These are phyloP conservation scores for Drosophila navojoa DNA, from an alignment of 1,140 invertebrate genomes.

Conservation along the genomic window DNA sequence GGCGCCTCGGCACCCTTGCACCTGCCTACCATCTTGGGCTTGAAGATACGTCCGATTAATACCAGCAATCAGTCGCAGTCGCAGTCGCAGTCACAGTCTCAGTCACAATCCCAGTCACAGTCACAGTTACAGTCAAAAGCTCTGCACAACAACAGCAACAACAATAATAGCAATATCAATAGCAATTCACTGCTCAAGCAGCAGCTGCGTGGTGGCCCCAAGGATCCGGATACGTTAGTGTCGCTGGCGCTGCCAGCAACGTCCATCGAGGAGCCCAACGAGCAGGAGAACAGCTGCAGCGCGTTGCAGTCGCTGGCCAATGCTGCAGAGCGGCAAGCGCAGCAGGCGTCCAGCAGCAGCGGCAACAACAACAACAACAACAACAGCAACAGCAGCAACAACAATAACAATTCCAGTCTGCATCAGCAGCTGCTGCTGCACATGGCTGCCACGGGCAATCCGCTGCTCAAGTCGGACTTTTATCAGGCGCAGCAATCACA, in stretches of 20 bases:
- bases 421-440: slow-evolving; percentile 76
- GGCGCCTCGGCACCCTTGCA: slow-evolving; percentile 40
- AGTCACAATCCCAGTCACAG: no score
- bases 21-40: slow-evolving; percentile 78
- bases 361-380: slow-evolving; percentile 57
- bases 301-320: slow-evolving; percentile 71
- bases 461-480: slow-evolving; percentile 62
- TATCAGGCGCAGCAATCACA: slow-evolving; percentile 56
- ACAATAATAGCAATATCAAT: slow-evolving; percentile 32
- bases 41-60: slow-evolving; percentile 70
- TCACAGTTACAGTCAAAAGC: neutral
- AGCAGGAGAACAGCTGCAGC: slow-evolving; percentile 51
- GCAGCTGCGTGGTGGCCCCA: slow-evolving; percentile 81
- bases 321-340: slow-evolving; percentile 70
- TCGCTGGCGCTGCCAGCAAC: slow-evolving; percentile 39
- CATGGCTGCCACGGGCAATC: slow-evolving; percentile 67
- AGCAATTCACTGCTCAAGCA: slow-evolving; percentile 82
- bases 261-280: slow-evolving; percentile 54
- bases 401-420: slow-evolving; percentile 43
- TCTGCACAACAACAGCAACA: slow-evolving; percentile 5
- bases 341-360: slow-evolving; percentile 35
- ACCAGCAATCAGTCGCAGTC: slow-evolving; percentile 19
- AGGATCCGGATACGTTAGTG: slow-evolving; percentile 58
- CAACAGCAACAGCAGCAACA: slow-evolving; percentile 24
- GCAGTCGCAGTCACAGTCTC: no score